Evolutionary conservation across 2,888 invertebrate species (phyloP).

Genomic region (Thyatira batis): DNA sequence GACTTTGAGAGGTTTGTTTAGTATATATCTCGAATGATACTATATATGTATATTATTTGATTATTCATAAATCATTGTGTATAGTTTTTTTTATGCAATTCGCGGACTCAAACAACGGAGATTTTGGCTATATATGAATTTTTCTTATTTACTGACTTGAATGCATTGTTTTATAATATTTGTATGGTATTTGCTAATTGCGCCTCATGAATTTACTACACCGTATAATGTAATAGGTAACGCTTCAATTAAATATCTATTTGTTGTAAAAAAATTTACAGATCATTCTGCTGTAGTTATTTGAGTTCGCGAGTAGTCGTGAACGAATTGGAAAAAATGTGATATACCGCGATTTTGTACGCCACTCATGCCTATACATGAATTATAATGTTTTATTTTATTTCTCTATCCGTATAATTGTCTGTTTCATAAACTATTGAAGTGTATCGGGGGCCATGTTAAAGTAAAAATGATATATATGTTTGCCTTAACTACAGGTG

Average conservation of each 20-base stretch:
- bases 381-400: constrained; percentile 24
- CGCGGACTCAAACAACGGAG: constrained; percentile 18
- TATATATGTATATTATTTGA: constrained; percentile 36
- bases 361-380: constrained; percentile 25
- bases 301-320: constrained; percentile 17
- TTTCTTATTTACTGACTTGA: background rate
- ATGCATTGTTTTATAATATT: background rate
- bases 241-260: too few relatives aligned
- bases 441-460: constrained; percentile 8
- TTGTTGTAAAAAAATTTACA: too few relatives aligned
- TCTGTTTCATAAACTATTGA: constrained; percentile 13
- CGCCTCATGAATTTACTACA: too few relatives aligned
- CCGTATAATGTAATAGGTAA: too few relatives aligned
- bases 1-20: constrained; percentile 29
- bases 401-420: constrained; percentile 15
- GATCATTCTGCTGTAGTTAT: background rate
- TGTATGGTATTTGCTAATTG: background rate
- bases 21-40: constrained; percentile 56
- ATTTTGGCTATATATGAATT: background rate
- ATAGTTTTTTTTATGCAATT: constrained; percentile 44
- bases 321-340: constrained; percentile 34
- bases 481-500: background rate
- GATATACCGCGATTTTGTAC: constrained; percentile 41
- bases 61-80: constrained; percentile 32
- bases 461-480: constrained; percentile 1